These are phyloP conservation scores for Drosophila fulvimacula DNA, from an alignment of 2,888 invertebrate species.

Conservation along the genomic window DNA sequence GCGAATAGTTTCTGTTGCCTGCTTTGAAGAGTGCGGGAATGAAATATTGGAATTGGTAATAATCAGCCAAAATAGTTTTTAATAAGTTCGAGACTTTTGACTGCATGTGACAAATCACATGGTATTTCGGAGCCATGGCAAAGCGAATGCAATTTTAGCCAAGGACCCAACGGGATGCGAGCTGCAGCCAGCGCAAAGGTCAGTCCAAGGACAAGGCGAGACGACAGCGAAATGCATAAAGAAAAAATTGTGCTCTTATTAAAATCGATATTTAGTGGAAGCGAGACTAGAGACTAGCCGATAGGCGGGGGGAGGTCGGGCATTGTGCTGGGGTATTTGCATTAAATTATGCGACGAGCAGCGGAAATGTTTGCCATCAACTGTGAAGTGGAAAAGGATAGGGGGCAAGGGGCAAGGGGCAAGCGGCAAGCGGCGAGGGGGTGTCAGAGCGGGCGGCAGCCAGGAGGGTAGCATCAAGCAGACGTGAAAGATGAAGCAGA, in stretches of 20 bases:
- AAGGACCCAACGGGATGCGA: constrained; percentile 28
- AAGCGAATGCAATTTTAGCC: constrained; percentile 21
- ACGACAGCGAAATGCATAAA: constrained; percentile 66
- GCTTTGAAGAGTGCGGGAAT: not conserved
- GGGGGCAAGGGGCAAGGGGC: not conserved
- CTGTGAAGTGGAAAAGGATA: constrained; percentile 20
- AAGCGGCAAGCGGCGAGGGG: too few species aligned
- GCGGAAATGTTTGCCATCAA: constrained; percentile 80
- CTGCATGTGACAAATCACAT: not conserved
- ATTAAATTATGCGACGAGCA: constrained; percentile 79
- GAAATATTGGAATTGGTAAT: not conserved
- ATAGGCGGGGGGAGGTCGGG: not conserved
- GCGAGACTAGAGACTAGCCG: constrained; percentile 44
- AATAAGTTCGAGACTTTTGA: constrained; percentile 2
- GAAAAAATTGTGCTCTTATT: constrained; percentile 47
- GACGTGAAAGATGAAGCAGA: constrained; percentile 32
- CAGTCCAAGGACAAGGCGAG: constrained; percentile 66
- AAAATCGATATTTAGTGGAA: constrained; percentile 71
- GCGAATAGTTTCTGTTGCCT: not conserved
- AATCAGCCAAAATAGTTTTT: not conserved
- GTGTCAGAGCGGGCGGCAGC: not conserved
- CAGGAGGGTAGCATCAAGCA: constrained; percentile 1
- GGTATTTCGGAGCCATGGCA: not conserved
- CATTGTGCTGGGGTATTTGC: constrained; percentile 60
- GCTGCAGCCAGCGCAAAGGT: constrained; percentile 57